These are phyloP conservation scores for Melanerpes aurifrons DNA, from an alignment of 2,113 vertebrate genomes.

Conservation along the genomic window DNA sequence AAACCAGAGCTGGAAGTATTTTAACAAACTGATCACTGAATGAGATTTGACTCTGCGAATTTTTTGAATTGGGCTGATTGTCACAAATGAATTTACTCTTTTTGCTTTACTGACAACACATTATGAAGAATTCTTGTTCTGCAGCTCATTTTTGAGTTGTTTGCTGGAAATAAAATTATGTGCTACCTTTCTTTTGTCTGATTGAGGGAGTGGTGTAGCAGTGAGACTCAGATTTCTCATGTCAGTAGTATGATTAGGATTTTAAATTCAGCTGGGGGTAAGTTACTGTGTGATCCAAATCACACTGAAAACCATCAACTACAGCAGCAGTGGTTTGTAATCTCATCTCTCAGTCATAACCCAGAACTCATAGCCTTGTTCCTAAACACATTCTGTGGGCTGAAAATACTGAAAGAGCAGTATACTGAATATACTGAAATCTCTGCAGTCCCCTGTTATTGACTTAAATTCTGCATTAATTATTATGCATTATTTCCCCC, in stretches of 20 bases:
- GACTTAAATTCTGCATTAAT: not conserved
- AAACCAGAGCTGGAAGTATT: slow-evolving; percentile 22
- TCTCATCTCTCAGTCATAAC: not conserved
- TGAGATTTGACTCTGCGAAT: slow-evolving; percentile 17
- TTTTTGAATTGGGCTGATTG: slow-evolving; percentile 32
- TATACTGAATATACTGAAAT: too few species aligned
- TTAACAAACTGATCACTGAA: slow-evolving; percentile 25
- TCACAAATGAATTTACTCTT: not conserved
- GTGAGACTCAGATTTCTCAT: not conserved
- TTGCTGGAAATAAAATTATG: slow-evolving; percentile 28
- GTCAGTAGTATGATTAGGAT: not conserved
- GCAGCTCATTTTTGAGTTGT: slow-evolving; percentile 9
- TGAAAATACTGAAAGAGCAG: not conserved
- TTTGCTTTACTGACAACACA: not conserved
- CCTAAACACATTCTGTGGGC: not conserved
- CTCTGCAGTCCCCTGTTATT: not conserved
- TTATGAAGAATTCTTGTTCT: slow-evolving; percentile 4
- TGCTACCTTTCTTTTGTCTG: not conserved
- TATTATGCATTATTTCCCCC: not conserved
- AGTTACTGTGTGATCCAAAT: slow-evolving; percentile 17
- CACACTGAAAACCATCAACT: not conserved
- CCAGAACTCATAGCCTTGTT: not conserved
- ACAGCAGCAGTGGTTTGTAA: not conserved
- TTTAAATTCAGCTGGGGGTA: slow-evolving; percentile 29
- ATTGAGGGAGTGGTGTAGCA: not conserved